A percentile compares a stretch with the other conserved stretches of the same genome.
Conservation (phyloP, 2,888 invertebrate genomes). For the Ceriagrion tenellum region DNA sequence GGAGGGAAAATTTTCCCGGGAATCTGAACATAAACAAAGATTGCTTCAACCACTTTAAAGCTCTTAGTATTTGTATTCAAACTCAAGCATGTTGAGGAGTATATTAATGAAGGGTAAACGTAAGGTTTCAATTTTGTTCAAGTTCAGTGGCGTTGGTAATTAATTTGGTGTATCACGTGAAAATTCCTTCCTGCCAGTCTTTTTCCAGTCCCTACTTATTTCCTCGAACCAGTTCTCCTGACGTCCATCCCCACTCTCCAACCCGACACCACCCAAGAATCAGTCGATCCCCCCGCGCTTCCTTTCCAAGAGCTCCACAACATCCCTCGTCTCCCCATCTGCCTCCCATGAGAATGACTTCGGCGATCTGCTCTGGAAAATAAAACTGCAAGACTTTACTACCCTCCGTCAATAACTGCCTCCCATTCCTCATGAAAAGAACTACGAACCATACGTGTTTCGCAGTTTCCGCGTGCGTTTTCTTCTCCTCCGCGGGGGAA, state of each 20-base stretch:
- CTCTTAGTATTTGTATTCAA: too few species aligned
- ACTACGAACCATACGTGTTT: constrained; percentile 48
- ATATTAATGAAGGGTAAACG: too few species aligned
- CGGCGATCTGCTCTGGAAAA: constrained; percentile 60
- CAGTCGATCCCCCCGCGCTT: not conserved
- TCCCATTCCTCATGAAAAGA: constrained; percentile 58
- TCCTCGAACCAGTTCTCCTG: not conserved
- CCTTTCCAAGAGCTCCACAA: not conserved
- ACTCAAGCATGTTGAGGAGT: too few species aligned
- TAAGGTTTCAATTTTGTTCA: too few species aligned
- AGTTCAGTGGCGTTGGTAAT: not conserved
- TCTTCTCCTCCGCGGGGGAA: not conserved
- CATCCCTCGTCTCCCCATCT: not conserved
- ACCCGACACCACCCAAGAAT: not conserved
- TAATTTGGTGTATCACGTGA: not conserved
- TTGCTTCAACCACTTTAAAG: too few species aligned
- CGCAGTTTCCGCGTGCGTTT: constrained; percentile 7
- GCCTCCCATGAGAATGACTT: constrained; percentile 46
- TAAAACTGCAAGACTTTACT: constrained; percentile 63
- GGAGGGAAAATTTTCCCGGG: too few species aligned
- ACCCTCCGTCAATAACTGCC: constrained; percentile 59
- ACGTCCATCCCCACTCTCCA: not conserved
- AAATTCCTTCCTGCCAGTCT: not conserved
- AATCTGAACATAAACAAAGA: too few species aligned
- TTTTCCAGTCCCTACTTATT: not conserved